phyloP scores from a whole-genome alignment of 2,888 invertebrate species.

The Marasmarcha lunaedactyla region DNA sequence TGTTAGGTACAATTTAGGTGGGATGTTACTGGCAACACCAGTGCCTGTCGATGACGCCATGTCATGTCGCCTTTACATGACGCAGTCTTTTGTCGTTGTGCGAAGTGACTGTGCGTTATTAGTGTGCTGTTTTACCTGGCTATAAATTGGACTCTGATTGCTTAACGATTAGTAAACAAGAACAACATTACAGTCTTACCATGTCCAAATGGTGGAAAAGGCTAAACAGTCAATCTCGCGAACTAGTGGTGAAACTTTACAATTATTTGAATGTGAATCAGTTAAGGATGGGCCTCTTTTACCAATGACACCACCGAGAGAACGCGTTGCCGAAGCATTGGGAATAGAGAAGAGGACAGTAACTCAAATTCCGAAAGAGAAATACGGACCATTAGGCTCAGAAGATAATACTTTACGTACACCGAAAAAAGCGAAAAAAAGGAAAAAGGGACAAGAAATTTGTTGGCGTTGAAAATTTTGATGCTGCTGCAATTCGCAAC shows the following conservation, averaged over 20 bases:
- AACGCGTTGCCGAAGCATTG: constrained; percentile 7
- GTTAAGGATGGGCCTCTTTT: constrained; percentile 9
- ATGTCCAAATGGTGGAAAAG: constrained; percentile 2
- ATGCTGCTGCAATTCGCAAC: constrained; percentile 10
- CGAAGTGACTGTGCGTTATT: constrained; percentile 3
- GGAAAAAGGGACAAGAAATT: constrained; percentile 4
- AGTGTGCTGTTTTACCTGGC: not conserved
- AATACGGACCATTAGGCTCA: constrained; percentile 10
- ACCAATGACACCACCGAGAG: constrained; percentile 7
- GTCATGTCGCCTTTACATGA: not conserved
- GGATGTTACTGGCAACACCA: constrained; percentile 2
- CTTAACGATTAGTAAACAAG: not conserved
- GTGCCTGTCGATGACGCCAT: constrained; percentile 3
- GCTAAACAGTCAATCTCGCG: constrained; percentile 6
- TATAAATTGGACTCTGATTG: not conserved
- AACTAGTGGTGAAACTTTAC: constrained; percentile 4
- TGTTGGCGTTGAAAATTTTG: constrained; percentile 8
- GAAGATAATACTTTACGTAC: constrained; percentile 11
- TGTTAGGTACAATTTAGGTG: constrained; percentile 2
- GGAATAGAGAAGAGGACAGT: constrained; percentile 8
- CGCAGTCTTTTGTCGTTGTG: constrained; percentile 3
- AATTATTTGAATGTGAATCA: constrained; percentile 7
- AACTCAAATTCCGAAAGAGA: constrained; percentile 12
- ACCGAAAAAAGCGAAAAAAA: too few species aligned
- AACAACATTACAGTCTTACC: constrained; percentile 7